phyloP scores from a whole-genome alignment of 2,888 invertebrate genomes.

The Drosophila lutescens region DNA sequence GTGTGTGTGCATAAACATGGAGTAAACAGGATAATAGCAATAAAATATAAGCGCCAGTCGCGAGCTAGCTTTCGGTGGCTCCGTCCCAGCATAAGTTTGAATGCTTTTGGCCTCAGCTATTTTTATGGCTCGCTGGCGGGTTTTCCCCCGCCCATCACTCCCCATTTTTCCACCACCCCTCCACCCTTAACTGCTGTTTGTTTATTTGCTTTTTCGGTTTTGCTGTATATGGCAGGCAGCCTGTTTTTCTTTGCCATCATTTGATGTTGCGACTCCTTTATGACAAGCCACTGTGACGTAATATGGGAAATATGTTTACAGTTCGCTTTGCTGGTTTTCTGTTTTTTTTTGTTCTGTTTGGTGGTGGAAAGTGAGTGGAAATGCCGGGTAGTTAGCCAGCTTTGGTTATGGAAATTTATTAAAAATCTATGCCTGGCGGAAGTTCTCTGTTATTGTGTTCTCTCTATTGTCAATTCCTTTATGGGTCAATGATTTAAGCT shows the following conservation, averaged over 20 bases:
- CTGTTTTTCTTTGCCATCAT: slow-evolving; percentile 32
- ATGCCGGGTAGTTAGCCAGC: slow-evolving; percentile 7
- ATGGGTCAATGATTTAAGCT: slow-evolving; percentile 32
- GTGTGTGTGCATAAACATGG: slow-evolving; percentile 74
- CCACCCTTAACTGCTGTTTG: slow-evolving; percentile 31
- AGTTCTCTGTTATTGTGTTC: slow-evolving; percentile 36
- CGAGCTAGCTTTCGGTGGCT: slow-evolving; percentile 43
- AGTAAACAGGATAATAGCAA: slow-evolving; percentile 83
- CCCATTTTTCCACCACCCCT: slow-evolving; percentile 23
- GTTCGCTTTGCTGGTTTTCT: slow-evolving; percentile 22
- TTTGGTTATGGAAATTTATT: slow-evolving; percentile 60
- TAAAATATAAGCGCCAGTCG: slow-evolving; percentile 80
- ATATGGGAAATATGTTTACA: slow-evolving; percentile 71
- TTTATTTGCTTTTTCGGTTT: slow-evolving; percentile 61
- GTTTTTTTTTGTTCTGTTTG: slow-evolving; percentile 32
- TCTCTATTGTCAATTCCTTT: slow-evolving; percentile 29
- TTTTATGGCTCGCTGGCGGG: slow-evolving; percentile 73
- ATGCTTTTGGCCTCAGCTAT: slow-evolving; percentile 73
- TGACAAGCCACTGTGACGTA: slow-evolving; percentile 70
- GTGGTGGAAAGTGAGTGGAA: slow-evolving; percentile 14
- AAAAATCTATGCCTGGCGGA: slow-evolving; percentile 64
- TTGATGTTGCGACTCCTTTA: slow-evolving; percentile 43
- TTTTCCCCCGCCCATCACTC: slow-evolving; percentile 25
- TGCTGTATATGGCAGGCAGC: slow-evolving; percentile 29
- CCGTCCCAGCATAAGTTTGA: slow-evolving; percentile 75